phyloP scores from a whole-genome alignment of 2,888 invertebrate species.

The Coecobrya sp. region DNA sequence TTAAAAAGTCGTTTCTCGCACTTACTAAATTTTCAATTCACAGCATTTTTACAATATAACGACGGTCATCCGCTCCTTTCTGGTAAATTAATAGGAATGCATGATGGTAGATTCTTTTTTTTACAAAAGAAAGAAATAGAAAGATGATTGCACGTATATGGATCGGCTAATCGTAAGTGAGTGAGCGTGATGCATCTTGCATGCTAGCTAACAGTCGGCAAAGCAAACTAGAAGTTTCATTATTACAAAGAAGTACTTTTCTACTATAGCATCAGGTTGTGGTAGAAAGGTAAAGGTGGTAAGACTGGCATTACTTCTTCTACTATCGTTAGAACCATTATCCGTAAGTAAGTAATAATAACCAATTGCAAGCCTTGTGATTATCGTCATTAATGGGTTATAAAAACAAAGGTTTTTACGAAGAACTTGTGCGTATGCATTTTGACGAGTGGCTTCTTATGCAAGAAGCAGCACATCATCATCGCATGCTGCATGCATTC shows the following conservation, averaged over 20 bases:
- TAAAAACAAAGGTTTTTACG: constrained; percentile 57
- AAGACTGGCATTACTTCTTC: constrained; percentile 28
- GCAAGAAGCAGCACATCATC: constrained; percentile 6
- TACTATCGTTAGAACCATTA: constrained; percentile 50
- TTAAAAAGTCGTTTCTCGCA: constrained; percentile 81
- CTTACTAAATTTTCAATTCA: constrained; percentile 80
- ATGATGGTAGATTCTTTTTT: constrained; percentile 35
- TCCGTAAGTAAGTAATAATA: constrained; percentile 74
- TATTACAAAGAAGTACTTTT: neutral
- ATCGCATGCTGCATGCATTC: constrained; percentile 45
- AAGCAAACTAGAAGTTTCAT: constrained; percentile 3
- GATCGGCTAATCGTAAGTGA: neutral
- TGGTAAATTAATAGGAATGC: neutral
- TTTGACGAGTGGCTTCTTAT: neutral
- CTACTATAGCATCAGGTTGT: constrained; percentile 20
- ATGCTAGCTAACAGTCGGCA: constrained; percentile 51
- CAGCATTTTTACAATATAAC: constrained; percentile 49
- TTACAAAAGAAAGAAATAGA: neutral
- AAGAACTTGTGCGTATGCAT: neutral
- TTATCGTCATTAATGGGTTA: constrained; percentile 72
- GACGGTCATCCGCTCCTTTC: neutral
- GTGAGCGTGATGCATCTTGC: constrained; percentile 30
- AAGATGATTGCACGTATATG: constrained; percentile 34
- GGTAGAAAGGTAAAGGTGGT: neutral
- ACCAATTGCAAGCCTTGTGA: constrained; percentile 70